Evolutionary conservation across 2,797 vertebrate genomes (phyloP).

Genomic region (Sebastes iracundus): DNA sequence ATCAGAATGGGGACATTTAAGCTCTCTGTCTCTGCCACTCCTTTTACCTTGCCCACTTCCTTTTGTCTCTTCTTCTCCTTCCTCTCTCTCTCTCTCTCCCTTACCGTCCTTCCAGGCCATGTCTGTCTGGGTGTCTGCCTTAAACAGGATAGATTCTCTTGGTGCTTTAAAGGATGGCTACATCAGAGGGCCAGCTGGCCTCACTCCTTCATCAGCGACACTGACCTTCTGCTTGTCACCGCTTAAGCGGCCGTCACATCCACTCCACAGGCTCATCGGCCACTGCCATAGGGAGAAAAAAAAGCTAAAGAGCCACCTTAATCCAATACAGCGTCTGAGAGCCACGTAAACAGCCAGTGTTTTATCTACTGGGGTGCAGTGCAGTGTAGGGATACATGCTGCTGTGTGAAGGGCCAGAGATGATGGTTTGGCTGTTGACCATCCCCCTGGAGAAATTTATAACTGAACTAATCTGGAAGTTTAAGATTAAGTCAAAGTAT

Average conservation of each 20-base stretch:
- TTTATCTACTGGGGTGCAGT: conserved; percentile 67
- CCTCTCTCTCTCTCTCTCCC: conserved; percentile 1
- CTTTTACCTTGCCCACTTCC: conserved; percentile 58
- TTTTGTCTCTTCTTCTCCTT: conserved; percentile 50
- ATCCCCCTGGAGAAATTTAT: conserved; percentile 3
- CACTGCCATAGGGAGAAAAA: conserved; percentile 71
- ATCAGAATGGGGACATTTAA: conserved; percentile 73
- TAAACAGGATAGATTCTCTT: conserved; percentile 81
- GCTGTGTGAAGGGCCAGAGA: conserved; percentile 19
- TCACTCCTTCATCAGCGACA: conserved; percentile 80
- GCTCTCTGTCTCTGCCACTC: conserved; percentile 69
- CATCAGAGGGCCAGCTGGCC: conserved; percentile 79
- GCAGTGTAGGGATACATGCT: conserved; percentile 24
- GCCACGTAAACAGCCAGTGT: conserved; percentile 68
- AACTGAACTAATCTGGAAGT: conserved; percentile 6
- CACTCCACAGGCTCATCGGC: conserved; percentile 80
- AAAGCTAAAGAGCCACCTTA: conserved; percentile 77
- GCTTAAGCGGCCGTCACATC: conserved; percentile 82
- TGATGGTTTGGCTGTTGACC: conserved; percentile 8
- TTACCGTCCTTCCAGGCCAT: conserved; percentile 34
- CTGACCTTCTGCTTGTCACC: conserved; percentile 82
- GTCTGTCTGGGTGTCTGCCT: conserved; percentile 71
- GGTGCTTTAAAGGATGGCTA: conserved; percentile 79
- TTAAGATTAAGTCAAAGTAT: neutral
- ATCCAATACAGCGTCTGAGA: conserved; percentile 75